Base-by-base conservation (phyloP, 2,113 vertebrate genomes). In the Chelonoidis abingdonii region DNA sequence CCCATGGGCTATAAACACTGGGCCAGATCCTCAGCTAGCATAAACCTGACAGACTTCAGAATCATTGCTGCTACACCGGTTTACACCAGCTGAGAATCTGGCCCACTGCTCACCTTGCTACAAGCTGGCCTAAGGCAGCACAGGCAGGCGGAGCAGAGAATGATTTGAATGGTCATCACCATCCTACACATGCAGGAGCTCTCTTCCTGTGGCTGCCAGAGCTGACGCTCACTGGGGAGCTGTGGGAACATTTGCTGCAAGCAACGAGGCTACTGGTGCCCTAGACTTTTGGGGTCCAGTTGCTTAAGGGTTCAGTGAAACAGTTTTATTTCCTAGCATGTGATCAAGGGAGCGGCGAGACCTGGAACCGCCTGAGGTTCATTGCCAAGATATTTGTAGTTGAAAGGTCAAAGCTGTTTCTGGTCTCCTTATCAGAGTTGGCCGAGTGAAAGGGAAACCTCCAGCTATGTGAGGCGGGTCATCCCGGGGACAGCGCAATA, bases 371-470 rank as follows among this genome's bases (percentile, higher is more conserved):
- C 95, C 13, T 0, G 56, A 2, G 24, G 97, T 90, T 98, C 94
- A 47, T 53, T 0, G 1, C 86, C 53, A 84, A 94, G 97, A 95
- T 96, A 97, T 97, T 97, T 87, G 86, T 91, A 83, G 98, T 97
- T 98, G 98, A 98, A 98, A 98, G 98, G 98, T 98, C 98, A 98
- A 98, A 98, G 98, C 99, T 98, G 98, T 98, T 98, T 98, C 97
- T 86, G 95, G 89, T 98, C 98, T 98, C 98, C 98, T 98, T 98
- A 98, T 98, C 98, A 97, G 98, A 97, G 88, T 85, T 96, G 95
- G 94, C 94, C 12, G 41, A 96, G 97, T 90, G 56, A 92, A 89
- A 86, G 95, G 97, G 98, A 97, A 98, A 97, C 95, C 89, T 92
- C 86, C 88, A 16, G 29, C 94, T 52, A 4, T 3, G 69, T 44